A percentile compares a stretch with the other conserved stretches of the same genome.
These are phyloP conservation scores for Apodemia zela DNA, from an alignment of 2,888 invertebrate genomes.

Conservation along the genomic window DNA sequence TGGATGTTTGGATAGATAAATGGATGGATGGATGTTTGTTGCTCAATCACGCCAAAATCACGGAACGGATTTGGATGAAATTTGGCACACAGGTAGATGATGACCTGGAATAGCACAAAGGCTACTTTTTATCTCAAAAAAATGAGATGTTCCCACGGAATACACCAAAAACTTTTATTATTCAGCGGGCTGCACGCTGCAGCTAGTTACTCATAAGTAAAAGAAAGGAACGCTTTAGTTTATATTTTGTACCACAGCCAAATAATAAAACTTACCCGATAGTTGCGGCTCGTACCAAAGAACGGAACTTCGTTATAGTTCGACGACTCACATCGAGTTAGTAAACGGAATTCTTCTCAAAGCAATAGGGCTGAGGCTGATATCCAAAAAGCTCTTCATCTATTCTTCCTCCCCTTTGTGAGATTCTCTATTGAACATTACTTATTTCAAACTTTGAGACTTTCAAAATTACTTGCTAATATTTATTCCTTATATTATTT, in stretches of 20 bases:
- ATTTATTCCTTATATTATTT: no score
- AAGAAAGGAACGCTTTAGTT: not conserved
- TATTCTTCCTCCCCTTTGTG: constrained; percentile 8
- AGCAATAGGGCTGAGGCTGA: constrained; percentile 12
- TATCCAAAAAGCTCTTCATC: constrained; percentile 14
- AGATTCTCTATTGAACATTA: constrained; percentile 1
- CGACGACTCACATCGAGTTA: constrained; percentile 21
- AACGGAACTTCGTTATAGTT: constrained; percentile 45
- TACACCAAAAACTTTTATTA: no score
- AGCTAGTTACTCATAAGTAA: not conserved
- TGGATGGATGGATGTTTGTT: no score
- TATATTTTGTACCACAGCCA: constrained; percentile 37
- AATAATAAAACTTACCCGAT: constrained; percentile 55
- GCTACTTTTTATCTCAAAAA: no score
- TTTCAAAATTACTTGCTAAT: not conserved
- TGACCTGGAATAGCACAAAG: no score
- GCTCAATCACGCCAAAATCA: no score
- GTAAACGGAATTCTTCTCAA: constrained; percentile 14
- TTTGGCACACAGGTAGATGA: no score
- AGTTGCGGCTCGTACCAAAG: constrained; percentile 56
- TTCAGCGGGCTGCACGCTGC: no score
- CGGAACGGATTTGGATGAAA: no score
- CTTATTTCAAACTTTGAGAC: constrained; percentile 4
- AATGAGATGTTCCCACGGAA: no score
- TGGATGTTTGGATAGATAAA: no score